phyloP scores from a whole-genome alignment of 2,888 invertebrate genomes.

The Cerastis rubricosa region DNA sequence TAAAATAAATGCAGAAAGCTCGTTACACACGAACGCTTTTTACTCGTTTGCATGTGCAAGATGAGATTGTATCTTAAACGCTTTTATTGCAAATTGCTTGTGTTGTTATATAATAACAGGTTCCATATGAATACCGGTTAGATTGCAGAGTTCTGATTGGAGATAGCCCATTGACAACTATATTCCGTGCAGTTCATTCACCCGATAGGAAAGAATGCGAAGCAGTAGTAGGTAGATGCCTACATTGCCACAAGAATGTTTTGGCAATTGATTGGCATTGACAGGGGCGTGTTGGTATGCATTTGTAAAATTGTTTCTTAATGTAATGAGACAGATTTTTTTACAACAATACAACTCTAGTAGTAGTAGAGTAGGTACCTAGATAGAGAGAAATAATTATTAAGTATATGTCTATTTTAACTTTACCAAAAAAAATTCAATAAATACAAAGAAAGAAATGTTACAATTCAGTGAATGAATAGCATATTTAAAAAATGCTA shows the following conservation, averaged over 20 bases:
- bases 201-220: neutral
- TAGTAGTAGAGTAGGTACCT: too few relatives aligned
- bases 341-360: too few relatives aligned
- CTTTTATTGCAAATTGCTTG: constrained; percentile 11
- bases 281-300: neutral
- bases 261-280: neutral
- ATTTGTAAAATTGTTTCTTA: too few relatives aligned
- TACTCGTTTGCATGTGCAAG: neutral
- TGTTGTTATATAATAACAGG: constrained; percentile 32
- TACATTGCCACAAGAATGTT: neutral
- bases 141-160: neutral
- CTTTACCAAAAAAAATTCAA: too few relatives aligned
- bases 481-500: too few relatives aligned
- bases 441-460: too few relatives aligned
- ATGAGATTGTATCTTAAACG: neutral
- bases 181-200: neutral
- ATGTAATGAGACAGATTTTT: too few relatives aligned
- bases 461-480: too few relatives aligned
- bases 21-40: constrained; percentile 5
- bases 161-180: neutral
- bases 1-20: constrained; percentile 24
- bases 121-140: constrained; percentile 16
- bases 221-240: neutral
- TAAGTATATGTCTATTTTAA: too few relatives aligned
- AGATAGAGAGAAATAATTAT: too few relatives aligned